phyloP scores from a whole-genome alignment of 1,140 invertebrate genomes.

The Gryon sp. region DNA sequence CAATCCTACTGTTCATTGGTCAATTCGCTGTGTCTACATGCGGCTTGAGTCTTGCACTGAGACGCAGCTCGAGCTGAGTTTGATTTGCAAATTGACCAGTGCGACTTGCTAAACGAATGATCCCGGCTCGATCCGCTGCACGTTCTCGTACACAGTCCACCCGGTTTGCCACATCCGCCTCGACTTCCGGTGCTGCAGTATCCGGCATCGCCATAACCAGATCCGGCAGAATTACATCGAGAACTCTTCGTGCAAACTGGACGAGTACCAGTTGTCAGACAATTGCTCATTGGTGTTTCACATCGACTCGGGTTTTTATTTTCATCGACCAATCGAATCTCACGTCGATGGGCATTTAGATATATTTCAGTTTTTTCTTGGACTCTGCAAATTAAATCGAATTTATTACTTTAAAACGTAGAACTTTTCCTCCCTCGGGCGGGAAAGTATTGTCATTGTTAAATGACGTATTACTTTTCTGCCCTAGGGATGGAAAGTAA shows the following conservation, averaged over 20 bases:
- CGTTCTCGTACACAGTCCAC: slow-evolving; percentile 60
- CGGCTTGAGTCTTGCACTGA: slow-evolving; percentile 33
- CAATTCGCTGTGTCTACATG: slow-evolving; percentile 11
- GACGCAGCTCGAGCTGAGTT: slow-evolving; percentile 55
- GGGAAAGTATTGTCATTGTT: too few species aligned
- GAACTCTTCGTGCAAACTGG: slow-evolving; percentile 54
- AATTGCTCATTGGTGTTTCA: slow-evolving; percentile 15
- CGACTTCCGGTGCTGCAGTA: slow-evolving; percentile 68
- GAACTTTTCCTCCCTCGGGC: too few species aligned
- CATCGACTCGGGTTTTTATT: not conserved
- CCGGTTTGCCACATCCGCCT: slow-evolving; percentile 69
- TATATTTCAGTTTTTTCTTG: too few species aligned
- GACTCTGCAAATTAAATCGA: too few species aligned
- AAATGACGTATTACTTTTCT: too few species aligned
- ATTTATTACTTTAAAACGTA: too few species aligned
- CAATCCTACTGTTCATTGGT: slow-evolving; percentile 58
- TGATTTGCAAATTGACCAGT: slow-evolving; percentile 58
- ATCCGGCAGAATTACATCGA: slow-evolving; percentile 45
- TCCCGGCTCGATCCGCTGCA: slow-evolving; percentile 50
- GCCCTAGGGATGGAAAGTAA: too few species aligned
- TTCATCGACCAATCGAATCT: not conserved
- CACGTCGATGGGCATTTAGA: not conserved
- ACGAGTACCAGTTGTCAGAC: slow-evolving; percentile 37
- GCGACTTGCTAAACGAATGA: slow-evolving; percentile 53
- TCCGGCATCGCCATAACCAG: slow-evolving; percentile 65